Percentiles rank a stretch among this genome's conserved stretches.
phyloP scores from a whole-genome alignment of 2,797 vertebrate species.

The Erpetoichthys calabaricus region DNA sequence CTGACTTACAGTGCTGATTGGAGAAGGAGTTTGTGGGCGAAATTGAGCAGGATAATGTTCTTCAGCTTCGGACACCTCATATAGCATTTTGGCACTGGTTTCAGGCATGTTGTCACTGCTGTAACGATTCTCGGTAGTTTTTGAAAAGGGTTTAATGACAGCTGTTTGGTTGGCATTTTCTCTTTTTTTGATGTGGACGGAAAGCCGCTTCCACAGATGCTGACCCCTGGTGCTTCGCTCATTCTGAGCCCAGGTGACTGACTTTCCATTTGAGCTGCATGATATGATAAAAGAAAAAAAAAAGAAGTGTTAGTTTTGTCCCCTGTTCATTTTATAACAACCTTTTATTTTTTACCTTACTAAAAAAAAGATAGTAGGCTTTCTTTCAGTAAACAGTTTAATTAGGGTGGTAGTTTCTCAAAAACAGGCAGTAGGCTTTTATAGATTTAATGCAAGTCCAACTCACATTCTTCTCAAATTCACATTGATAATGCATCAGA shows the following conservation, averaged over 20 bases:
- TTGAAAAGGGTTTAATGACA: constrained; percentile 94
- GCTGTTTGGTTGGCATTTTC: constrained; percentile 89
- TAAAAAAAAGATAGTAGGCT: too few species aligned
- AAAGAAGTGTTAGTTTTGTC: neutral
- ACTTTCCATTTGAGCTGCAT: constrained; percentile 89
- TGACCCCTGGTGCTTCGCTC: constrained; percentile 77
- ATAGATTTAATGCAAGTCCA: too few species aligned
- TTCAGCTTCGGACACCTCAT: constrained; percentile 69
- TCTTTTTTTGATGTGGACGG: constrained; percentile 89
- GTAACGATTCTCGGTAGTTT: constrained; percentile 66
- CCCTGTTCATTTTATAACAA: neutral
- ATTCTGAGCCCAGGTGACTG: constrained; percentile 89
- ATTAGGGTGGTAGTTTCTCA: too few species aligned
- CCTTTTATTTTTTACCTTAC: too few species aligned
- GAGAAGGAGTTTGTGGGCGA: constrained; percentile 72
- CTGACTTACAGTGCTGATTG: constrained; percentile 82
- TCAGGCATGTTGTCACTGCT: constrained; percentile 53
- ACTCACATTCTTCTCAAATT: too few species aligned
- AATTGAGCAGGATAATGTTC: constrained; percentile 66
- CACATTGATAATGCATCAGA: too few species aligned
- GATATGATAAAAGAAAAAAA: constrained; percentile 15
- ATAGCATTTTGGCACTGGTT: constrained; percentile 63
- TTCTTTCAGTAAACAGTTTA: too few species aligned
- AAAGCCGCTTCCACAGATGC: constrained; percentile 91
- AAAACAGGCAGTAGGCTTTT: too few species aligned